Conservation (phyloP, 2,113 vertebrate species). For the Sinocyclocheilus maitianheensis region DNA sequence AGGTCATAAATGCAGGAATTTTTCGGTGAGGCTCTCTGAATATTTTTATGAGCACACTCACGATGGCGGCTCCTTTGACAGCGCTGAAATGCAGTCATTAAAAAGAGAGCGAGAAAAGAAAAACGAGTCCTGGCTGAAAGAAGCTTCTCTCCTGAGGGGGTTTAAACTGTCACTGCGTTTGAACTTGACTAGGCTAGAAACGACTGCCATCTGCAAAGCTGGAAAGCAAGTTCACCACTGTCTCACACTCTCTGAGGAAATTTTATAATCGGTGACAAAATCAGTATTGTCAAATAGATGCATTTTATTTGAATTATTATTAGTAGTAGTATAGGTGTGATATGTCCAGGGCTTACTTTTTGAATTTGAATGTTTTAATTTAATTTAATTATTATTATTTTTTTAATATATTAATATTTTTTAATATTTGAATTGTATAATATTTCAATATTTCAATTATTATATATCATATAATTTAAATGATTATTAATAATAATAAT, state of each 20-base stretch:
- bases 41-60: constrained; percentile 49
- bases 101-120: constrained; percentile 36
- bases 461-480: not conserved
- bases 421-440: too few species aligned
- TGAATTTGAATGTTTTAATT: too few species aligned
- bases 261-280: not conserved
- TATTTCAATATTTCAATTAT: not conserved
- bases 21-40: constrained; percentile 51
- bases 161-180: constrained; percentile 38
- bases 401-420: too few species aligned
- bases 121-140: constrained; percentile 35
- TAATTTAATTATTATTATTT: too few species aligned
- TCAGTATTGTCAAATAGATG: not conserved
- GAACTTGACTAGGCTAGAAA: constrained; percentile 31
- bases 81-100: constrained; percentile 52
- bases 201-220: constrained; percentile 13
- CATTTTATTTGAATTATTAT: too few species aligned
- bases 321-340: not conserved
- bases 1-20: constrained; percentile 58
- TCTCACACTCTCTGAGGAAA: not conserved
- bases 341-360: not conserved
- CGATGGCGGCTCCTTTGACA: constrained; percentile 42
- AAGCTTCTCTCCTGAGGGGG: constrained; percentile 38
- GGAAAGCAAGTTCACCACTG: constrained; percentile 14
- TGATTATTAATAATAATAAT: too few species aligned